Base-by-base conservation (phyloP, 2,113 vertebrate species). In the Hippocampus zosterae region DNA sequence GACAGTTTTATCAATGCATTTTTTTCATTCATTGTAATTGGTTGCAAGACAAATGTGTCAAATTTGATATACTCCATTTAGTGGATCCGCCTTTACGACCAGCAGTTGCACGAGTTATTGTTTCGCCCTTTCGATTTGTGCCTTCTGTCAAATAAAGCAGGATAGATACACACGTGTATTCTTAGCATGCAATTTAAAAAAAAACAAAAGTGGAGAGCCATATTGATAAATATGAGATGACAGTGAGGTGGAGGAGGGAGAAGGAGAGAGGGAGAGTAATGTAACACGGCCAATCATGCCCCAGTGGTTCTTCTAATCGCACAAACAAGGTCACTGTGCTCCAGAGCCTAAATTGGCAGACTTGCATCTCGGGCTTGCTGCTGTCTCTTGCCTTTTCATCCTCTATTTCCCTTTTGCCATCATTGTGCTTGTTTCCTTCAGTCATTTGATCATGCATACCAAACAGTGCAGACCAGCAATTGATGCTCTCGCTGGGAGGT, bases 241-340 rank as follows among this genome's bases (percentile, higher is more conserved):
- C 83, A 82, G 79, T 65, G 72, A 85, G 74, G 75, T 81, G 79
- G 63, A 77, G 29, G 29, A 33, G 29, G 29, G 3, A 3, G 59
- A 62, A 73, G 57, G 62, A 74, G 75, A 77, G 78, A 75, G 79
- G 70, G 75, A 73, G 73, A 82, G 78, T 81, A 81, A 88, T 86
- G 80, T 84, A 82, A 83, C 81, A 55, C 72, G 75, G 82, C 85
- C 85, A 83, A 83, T 88, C 82, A 85, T 72, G 81, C 85, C 82
- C 88, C 89, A 87, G 85, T 81, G 84, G 75, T 85, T 88, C 82
- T 82, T 84, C 87, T 89, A 89, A 91, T 91, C 89, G 88, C 85
- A 79, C 85, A 86, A 87, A 89, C 89, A 90, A 91, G 88, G 88
- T 91, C 88, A 89, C 75, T 87, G 85, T 86, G 87, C 80, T 23